These are phyloP conservation scores for Toxotes lorentzi DNA, from an alignment of 2,797 vertebrate species.

Conservation along the genomic window DNA sequence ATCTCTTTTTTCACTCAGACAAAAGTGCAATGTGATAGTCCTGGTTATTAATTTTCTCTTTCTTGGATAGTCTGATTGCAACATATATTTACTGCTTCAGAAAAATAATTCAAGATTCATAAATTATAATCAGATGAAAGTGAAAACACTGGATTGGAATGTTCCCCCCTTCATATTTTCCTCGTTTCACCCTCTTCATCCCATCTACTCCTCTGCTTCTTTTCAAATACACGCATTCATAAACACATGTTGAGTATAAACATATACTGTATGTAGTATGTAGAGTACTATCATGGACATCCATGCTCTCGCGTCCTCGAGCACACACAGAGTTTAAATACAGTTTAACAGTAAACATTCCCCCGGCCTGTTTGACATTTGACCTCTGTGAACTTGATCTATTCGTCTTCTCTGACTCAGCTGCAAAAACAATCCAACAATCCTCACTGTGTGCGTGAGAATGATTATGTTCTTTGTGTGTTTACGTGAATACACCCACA, in stretches of 20 bases:
- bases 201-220: background rate
- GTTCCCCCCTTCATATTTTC: background rate
- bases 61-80: conserved; percentile 23
- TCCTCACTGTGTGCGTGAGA: conserved; percentile 29
- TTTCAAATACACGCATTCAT: conserved; percentile 10
- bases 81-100: conserved; percentile 24
- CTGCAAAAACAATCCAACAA: conserved; percentile 72
- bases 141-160: conserved; percentile 37
- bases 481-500: conserved; percentile 53
- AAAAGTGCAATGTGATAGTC: conserved; percentile 3
- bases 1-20: conserved; percentile 31
- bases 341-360: conserved; percentile 64
- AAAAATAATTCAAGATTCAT: conserved; percentile 30
- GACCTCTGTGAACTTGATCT: conserved; percentile 51
- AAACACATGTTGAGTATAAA: background rate
- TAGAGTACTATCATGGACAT: background rate
- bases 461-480: background rate
- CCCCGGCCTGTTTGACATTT: conserved; percentile 54
- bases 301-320: background rate
- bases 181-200: background rate
- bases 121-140: conserved; percentile 39
- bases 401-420: conserved; percentile 61
- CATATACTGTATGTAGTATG: background rate
- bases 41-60: conserved; percentile 17
- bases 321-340: conserved; percentile 42